Conservation (phyloP, 1,140 invertebrate genomes). For the Bombus waltoni region DNA sequence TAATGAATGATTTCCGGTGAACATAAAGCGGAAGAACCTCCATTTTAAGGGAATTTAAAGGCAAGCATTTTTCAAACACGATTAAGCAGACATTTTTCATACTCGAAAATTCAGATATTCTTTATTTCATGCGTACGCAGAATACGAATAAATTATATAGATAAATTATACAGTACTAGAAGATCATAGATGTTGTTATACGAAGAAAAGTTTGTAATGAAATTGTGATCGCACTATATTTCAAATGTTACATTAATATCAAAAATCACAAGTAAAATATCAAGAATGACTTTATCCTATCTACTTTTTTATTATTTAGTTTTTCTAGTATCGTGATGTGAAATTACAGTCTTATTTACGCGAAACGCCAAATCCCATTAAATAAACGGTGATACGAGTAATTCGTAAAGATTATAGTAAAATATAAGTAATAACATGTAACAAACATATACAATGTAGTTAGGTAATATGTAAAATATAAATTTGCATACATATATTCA, state of each 20-base stretch:
- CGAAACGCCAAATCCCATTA: too few species aligned
- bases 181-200: not conserved
- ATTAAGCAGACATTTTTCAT: not conserved
- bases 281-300: not conserved
- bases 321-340: not conserved
- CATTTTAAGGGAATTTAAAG: not conserved
- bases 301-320: not conserved
- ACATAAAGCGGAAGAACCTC: not conserved
- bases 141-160: not conserved
- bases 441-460: too few species aligned
- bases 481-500: too few species aligned
- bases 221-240: not conserved
- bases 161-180: too few species aligned
- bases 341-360: not conserved
- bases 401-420: not conserved
- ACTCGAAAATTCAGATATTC: not conserved
- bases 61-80: not conserved
- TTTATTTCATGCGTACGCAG: not conserved
- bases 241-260: too few species aligned
- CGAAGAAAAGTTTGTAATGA: not conserved
- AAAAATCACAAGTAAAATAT: not conserved
- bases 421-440: not conserved
- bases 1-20: not conserved
- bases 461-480: too few species aligned
- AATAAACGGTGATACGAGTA: not conserved